Evolutionary conservation across 2,113 vertebrate genomes (phyloP), one percentile per base, ranked within the genome.

Genomic region (Catharus bicknelli): DNA sequence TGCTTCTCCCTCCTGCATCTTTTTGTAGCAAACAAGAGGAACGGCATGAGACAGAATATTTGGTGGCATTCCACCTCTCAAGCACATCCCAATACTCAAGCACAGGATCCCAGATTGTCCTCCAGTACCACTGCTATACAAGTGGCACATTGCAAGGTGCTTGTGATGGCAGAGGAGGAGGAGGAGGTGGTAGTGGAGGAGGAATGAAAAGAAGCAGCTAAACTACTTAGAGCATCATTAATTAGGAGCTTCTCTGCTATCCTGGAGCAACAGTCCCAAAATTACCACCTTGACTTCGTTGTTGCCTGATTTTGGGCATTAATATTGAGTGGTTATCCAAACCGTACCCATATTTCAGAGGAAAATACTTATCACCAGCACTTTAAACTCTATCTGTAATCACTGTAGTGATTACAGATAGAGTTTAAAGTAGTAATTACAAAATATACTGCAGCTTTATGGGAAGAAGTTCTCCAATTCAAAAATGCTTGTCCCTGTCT

Each of bases 401-500:
- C 38, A 38, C 38, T 38, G 38, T 38, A 80, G 42, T 43, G 53
- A 45, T 62, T 69, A 93, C 36, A 23, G 72, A 64, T 8, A 47
- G 23, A 57, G 54, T 82, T 93, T 45, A 58, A 91, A 92, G 58
- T 16, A 55, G 40, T 68, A 73, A 67, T 54, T 79, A 74, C 38
- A 83, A 93, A 95, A 30, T 42, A 42, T 10, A 90, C 86, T 64
- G 45, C 40, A 90, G 69, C 73, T 68, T 59, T 18, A 83, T 7
- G 90, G 59, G 54, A 75, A 85, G 80, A 93, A 92, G 32, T 42
- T 84, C 54, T 90, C 40, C 26, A 76, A 81, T 94, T 89, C 58
- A 63, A 88, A 4, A 34, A 21, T 4, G 17, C 23, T 82, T 83
- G 83, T 79, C 67, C 53, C 55, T 73, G 34, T 68, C 42, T 83